Percentiles rank a stretch among this genome's conserved stretches.
Evolutionary conservation across 2,113 vertebrate species (phyloP).

Genomic region (Nesogale talazaci): DNA sequence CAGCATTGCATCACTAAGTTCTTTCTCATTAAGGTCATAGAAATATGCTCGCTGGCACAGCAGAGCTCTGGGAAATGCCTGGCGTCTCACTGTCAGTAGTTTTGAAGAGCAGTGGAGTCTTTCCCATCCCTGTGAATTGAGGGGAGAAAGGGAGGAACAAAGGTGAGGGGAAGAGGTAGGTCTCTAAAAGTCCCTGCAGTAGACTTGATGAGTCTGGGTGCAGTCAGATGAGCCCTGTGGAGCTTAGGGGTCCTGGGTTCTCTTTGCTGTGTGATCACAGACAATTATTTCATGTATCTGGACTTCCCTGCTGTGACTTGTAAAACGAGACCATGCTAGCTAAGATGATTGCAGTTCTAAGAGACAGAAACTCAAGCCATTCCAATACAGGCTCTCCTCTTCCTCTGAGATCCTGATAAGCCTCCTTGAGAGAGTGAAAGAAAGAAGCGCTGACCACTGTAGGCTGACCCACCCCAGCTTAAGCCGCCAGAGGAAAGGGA

Average conservation of each 20-base stretch:
- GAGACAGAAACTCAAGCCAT: not conserved
- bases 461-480: not conserved
- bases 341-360: not conserved
- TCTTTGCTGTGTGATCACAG: too few species aligned
- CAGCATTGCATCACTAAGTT: too few species aligned
- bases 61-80: not conserved
- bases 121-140: not conserved
- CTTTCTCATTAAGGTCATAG: not conserved
- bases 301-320: too few species aligned
- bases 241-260: too few species aligned
- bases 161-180: accelerated
- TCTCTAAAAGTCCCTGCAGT: too few species aligned
- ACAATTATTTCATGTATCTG: too few species aligned
- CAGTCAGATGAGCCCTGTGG: too few species aligned
- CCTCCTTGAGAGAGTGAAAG: not conserved
- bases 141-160: not conserved
- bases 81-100: not conserved
- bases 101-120: not conserved
- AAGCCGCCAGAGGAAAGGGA: not conserved
- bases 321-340: too few species aligned
- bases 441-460: accelerated
- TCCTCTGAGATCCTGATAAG: not conserved
- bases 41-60: not conserved
- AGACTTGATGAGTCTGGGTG: too few species aligned
- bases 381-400: not conserved